Percentiles rank a stretch among this genome's conserved stretches.
Conservation (phyloP, 1,140 invertebrate genomes). For the Ips typographus region DNA sequence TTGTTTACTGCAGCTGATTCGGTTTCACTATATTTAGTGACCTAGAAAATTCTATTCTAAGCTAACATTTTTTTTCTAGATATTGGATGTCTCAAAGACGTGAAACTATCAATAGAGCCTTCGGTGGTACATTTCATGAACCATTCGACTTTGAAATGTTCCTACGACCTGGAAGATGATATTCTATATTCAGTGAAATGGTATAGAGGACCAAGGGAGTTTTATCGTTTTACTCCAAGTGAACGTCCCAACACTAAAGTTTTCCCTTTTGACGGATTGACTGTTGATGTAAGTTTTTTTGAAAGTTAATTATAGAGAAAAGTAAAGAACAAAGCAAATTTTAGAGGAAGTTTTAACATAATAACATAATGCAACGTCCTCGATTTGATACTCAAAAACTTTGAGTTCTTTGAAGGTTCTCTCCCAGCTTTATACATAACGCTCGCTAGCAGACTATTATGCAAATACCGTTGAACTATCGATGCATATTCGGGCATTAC, state of each 20-base stretch:
- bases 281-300: conserved; percentile 69
- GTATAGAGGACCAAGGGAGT: conserved; percentile 73
- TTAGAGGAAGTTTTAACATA: not conserved
- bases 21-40: not conserved
- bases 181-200: conserved; percentile 76
- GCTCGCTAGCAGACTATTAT: not conserved
- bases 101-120: conserved; percentile 58
- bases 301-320: not conserved
- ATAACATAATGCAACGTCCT: too few species aligned
- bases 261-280: conserved; percentile 67
- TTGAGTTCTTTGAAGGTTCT: too few species aligned
- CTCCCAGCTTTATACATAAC: not conserved
- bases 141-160: conserved; percentile 59
- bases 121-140: conserved; percentile 60
- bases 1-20: conserved; percentile 16
- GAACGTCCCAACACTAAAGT: conserved; percentile 66
- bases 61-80: conserved; percentile 39
- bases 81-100: conserved; percentile 53
- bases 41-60: not conserved
- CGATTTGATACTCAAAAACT: too few species aligned
- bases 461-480: conserved; percentile 2
- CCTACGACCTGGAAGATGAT: conserved; percentile 69
- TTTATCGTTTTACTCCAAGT: conserved; percentile 69
- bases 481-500: conserved; percentile 3
- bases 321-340: conserved; percentile 1